phyloP scores from a whole-genome alignment of 2,113 vertebrate genomes.

The Conger conger region DNA sequence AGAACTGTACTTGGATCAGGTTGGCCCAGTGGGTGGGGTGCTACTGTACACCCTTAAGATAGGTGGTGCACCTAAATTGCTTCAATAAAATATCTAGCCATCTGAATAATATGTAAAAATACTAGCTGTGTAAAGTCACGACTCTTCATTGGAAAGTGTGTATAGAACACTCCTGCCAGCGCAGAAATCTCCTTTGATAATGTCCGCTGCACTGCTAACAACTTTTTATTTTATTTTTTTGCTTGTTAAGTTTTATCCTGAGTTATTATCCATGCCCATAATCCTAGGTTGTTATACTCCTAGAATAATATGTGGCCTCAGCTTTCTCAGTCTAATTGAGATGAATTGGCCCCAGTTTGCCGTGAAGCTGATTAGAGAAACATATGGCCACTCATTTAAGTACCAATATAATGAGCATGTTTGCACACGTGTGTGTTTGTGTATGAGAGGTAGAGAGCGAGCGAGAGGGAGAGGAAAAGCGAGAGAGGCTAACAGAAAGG shows the following conservation, averaged over 20 bases:
- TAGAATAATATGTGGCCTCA: conserved; percentile 39
- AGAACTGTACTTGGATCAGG: not conserved
- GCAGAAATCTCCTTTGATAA: not conserved
- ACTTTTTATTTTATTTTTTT: not conserved
- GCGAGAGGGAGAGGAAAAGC: not conserved
- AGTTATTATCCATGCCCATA: not conserved
- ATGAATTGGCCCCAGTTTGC: conserved; percentile 33
- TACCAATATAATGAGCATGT: conserved; percentile 32
- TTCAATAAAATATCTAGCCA: not conserved
- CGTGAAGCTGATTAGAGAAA: conserved; percentile 43
- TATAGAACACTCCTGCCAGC: not conserved
- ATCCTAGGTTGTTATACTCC: not conserved
- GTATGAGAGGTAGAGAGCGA: not conserved
- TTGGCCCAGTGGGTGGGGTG: not conserved
- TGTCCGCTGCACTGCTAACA: not conserved
- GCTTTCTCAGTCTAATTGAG: conserved; percentile 19
- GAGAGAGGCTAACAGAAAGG: not conserved
- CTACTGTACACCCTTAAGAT: not conserved
- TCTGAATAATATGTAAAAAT: not conserved
- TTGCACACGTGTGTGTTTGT: not conserved
- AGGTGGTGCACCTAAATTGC: not conserved
- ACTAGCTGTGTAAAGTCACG: not conserved
- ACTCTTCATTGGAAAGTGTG: no score
- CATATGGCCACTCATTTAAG: conserved; percentile 49
- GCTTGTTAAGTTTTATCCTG: not conserved